These are phyloP conservation scores for Taxidea taxus DNA, from an alignment of 2,113 vertebrate genomes.

Conservation along the genomic window DNA sequence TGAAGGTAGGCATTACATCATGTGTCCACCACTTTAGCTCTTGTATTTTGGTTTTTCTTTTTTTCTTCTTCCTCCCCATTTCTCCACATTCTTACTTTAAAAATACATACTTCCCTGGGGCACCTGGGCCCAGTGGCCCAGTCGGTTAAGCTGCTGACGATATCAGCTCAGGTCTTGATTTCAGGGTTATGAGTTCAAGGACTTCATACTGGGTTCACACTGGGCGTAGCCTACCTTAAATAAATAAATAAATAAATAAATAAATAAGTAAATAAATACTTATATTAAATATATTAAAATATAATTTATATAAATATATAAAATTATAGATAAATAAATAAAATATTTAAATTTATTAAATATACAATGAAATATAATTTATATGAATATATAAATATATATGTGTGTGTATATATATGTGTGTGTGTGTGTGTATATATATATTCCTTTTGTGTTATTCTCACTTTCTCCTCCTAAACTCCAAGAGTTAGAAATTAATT, in stretches of 20 bases:
- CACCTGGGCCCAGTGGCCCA: background rate
- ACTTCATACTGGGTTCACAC: background rate
- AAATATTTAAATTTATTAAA: too few species aligned
- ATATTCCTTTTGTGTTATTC: background rate
- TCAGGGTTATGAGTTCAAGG: background rate
- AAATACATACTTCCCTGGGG: too few species aligned
- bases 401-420: too few species aligned
- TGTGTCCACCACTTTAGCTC: background rate
- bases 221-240: background rate
- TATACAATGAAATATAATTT: too few species aligned
- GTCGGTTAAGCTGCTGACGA: background rate
- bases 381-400: too few species aligned
- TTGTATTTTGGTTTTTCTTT: background rate
- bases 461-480: background rate
- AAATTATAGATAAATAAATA: too few species aligned
- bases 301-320: too few species aligned
- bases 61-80: background rate
- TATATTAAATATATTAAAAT: too few species aligned
- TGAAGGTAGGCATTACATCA: background rate
- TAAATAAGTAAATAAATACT: too few species aligned
- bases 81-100: background rate
- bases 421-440: background rate
- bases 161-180: background rate
- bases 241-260: too few species aligned
- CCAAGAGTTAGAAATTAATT: background rate